These are phyloP conservation scores for Gymnocephalus cernua DNA, from an alignment of 2,113 vertebrate species.

Conservation along the genomic window DNA sequence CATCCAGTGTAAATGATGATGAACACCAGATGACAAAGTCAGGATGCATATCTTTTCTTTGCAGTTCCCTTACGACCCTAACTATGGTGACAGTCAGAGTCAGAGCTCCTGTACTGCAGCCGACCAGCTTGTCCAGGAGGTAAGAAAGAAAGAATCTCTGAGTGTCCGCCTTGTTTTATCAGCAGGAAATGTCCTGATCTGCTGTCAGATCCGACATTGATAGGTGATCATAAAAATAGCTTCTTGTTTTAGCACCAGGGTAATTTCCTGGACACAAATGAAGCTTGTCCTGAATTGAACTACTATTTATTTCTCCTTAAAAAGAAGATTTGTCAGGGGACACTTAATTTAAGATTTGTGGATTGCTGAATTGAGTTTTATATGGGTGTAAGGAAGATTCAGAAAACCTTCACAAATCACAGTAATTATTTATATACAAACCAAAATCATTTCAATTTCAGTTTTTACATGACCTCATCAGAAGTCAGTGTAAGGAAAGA, in stretches of 20 bases:
- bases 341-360: not conserved
- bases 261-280: not conserved
- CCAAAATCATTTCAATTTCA: not conserved
- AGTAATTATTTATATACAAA: not conserved
- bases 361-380: not conserved
- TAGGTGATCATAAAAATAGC: not conserved
- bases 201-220: not conserved
- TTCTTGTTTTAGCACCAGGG: not conserved
- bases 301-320: not conserved
- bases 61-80: constrained; percentile 78
- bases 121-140: constrained; percentile 88
- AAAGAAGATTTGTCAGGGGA: not conserved
- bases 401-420: not conserved
- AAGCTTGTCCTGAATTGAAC: not conserved
- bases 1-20: not conserved
- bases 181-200: not conserved
- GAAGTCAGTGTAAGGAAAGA: not conserved
- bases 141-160: constrained; percentile 63
- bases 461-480: not conserved
- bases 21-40: not conserved
- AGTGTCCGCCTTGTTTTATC: not conserved
- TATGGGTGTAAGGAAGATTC: not conserved
- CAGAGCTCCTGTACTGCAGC: constrained; percentile 76
- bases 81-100: constrained; percentile 50
- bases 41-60: constrained; percentile 15